Base-by-base conservation (phyloP, 2,113 vertebrate genomes). In the Petroica traversi region DNA sequence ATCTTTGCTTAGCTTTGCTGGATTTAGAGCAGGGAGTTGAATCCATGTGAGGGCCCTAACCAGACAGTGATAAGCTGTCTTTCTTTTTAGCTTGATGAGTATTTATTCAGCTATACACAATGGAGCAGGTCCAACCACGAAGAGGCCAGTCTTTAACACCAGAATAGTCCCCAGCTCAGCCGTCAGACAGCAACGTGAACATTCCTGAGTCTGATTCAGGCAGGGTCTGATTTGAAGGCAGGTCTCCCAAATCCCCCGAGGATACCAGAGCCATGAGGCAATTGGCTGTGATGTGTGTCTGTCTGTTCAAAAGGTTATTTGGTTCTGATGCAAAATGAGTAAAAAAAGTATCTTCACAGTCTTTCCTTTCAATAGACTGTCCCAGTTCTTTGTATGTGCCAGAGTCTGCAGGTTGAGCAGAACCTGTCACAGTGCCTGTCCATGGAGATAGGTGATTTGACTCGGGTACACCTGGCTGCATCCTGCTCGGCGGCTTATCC, bases 11-110 rank as follows among this genome's bases (percentile, higher is more conserved):
- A 69, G n/a, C 57, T 82, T 72, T 62, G 28, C 91, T 85, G 67
- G 87, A 85, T 93, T 82, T 92, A 88, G 90, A 94, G 76, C 34
- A 59, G 19, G 24, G 38, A 68, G 61, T 8, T 52, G 52, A 79
- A 72, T 6, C 12, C 41, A 75, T 29, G 74, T 29, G 85, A 93
- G 28, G 49, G 36, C 36, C 49, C 66, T 79, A 75, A 75, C 57
- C 74, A 92, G 88, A 94, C 54, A 68, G 82, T 9, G 85, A 71
- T 93, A 88, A 91, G 74, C 87, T 64, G 61, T 41, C 52, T 54
- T 92, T 94, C 92, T 75, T 94, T 95, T 93, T 94, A 97, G 69
- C 74, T 76, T 66, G 74, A 61, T 88, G 88, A 89, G 81, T 93
- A 85, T 76, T 79, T 75, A 48, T 79, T 84, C 62, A 88, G 85